Conservation (phyloP, 2,888 invertebrate genomes). For the Laspeyria flexula region DNA sequence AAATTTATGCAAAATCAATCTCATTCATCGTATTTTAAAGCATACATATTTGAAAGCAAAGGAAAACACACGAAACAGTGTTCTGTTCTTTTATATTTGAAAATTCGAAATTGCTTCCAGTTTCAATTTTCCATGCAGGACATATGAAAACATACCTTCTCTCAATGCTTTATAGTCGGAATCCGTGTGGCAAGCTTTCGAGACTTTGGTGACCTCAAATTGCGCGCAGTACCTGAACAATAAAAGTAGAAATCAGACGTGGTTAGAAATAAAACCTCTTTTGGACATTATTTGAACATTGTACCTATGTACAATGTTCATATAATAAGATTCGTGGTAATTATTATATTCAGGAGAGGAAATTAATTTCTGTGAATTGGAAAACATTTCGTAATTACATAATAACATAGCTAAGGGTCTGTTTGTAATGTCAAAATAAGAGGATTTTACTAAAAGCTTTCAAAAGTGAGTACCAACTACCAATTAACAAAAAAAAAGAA, state of each 20-base stretch:
- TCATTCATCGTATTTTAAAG: not conserved
- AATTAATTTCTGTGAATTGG: no score
- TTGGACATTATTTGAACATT: no score
- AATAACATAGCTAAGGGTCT: no score
- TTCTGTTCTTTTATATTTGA: slow-evolving; percentile 11
- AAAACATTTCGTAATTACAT: no score
- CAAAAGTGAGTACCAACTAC: no score
- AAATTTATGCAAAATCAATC: not conserved
- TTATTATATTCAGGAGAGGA: no score
- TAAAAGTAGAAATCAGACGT: slow-evolving; percentile 50
- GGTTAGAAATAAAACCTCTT: slow-evolving; percentile 23
- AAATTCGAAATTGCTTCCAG: slow-evolving; percentile 30
- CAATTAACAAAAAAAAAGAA: no score
- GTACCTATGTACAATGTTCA: no score
- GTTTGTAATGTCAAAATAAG: no score
- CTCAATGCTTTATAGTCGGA: slow-evolving; percentile 89
- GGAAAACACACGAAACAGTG: not conserved
- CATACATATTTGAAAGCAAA: not conserved
- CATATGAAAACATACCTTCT: slow-evolving; percentile 87
- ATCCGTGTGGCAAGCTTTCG: slow-evolving; percentile 92
- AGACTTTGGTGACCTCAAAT: slow-evolving; percentile 93
- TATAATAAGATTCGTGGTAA: no score
- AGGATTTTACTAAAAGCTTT: no score
- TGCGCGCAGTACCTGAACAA: slow-evolving; percentile 93
- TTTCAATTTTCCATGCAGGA: slow-evolving; percentile 25